Conservation (phyloP, 2,797 vertebrate genomes). For the Lophotriccus pileatus region DNA sequence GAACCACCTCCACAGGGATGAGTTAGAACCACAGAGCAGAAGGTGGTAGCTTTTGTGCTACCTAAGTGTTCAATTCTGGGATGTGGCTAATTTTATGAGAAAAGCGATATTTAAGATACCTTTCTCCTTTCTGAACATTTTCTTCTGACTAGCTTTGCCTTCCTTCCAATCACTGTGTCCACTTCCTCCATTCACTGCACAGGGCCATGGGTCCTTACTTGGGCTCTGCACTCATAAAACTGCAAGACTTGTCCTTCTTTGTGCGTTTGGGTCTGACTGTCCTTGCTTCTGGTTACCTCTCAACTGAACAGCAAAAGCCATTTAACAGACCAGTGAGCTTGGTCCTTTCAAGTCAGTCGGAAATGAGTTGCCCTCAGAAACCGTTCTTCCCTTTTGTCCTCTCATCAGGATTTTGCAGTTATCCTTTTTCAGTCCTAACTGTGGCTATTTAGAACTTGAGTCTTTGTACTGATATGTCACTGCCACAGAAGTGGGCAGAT, state of each 20-base stretch:
- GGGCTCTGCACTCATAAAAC: background rate
- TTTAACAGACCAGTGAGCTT: slow-evolving; percentile 52
- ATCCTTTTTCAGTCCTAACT: slow-evolving; percentile 54
- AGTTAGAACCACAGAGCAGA: background rate
- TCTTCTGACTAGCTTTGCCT: background rate
- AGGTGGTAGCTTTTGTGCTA: background rate
- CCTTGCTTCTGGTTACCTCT: slow-evolving; percentile 25
- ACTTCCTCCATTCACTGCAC: background rate
- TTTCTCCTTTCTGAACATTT: background rate
- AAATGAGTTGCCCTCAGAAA: slow-evolving; percentile 59
- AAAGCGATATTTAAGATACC: background rate
- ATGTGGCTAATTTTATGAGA: background rate
- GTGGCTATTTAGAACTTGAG: slow-evolving; percentile 58
- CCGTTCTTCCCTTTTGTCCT: slow-evolving; percentile 52
- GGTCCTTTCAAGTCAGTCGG: slow-evolving; percentile 48
- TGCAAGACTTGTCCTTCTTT: background rate
- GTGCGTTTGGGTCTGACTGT: background rate
- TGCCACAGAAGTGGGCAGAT: slow-evolving; percentile 60
- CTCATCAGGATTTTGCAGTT: slow-evolving; percentile 58
- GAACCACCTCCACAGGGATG: background rate
- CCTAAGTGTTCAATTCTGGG: background rate
- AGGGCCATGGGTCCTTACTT: background rate
- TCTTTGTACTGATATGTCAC: slow-evolving; percentile 58
- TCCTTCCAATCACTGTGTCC: background rate
- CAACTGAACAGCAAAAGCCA: slow-evolving; percentile 25